phyloP scores from a whole-genome alignment of 2,888 invertebrate genomes.

The Pristionchus mayeri region DNA sequence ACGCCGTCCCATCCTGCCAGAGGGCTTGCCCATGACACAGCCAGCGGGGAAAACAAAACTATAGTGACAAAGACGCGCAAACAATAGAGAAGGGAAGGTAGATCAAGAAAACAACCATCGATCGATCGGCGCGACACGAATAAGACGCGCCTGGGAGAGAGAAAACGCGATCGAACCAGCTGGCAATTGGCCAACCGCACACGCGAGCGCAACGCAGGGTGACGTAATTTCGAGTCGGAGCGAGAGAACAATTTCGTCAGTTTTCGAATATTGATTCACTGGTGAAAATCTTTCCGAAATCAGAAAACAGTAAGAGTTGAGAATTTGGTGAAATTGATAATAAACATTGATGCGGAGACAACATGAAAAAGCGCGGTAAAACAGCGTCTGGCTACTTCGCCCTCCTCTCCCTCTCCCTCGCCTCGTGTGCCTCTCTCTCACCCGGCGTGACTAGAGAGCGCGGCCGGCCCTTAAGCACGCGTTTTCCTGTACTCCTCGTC shows the following conservation, averaged over 20 bases:
- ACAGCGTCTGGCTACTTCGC: not conserved
- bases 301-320: not conserved
- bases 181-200: no score
- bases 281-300: not conserved
- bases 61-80: not conserved
- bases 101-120: not conserved
- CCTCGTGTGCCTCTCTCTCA: not conserved
- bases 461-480: not conserved
- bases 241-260: not conserved
- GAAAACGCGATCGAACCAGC: no score
- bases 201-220: no score
- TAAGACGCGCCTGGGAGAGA: constrained; percentile 4
- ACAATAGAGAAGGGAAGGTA: not conserved
- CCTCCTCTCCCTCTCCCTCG: constrained; percentile 17
- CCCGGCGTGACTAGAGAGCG: constrained; percentile 28
- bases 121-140: not conserved
- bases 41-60: not conserved
- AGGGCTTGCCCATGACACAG: not conserved
- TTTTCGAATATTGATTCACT: not conserved
- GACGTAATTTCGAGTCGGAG: not conserved
- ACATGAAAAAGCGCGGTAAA: not conserved
- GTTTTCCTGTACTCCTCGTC: constrained; percentile 46
- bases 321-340: not conserved
- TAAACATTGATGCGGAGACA: not conserved
- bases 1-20: constrained; percentile 12